Evolutionary conservation across 2,113 vertebrate species (phyloP).

Genomic region (Bettongia penicillata): DNA sequence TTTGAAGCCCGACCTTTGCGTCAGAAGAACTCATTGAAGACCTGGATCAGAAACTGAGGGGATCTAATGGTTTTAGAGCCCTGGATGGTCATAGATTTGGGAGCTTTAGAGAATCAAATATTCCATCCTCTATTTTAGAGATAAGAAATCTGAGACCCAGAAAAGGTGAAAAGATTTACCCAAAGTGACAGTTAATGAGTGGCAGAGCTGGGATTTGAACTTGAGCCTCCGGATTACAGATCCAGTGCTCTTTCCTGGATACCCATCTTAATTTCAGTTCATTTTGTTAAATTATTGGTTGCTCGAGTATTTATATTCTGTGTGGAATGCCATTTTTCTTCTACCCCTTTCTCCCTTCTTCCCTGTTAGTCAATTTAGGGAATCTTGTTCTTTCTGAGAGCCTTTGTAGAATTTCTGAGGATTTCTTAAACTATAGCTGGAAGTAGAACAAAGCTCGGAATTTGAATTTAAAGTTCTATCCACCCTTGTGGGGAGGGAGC

Average conservation of each 20-base stretch:
- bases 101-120: background rate
- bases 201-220: background rate
- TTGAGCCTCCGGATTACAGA: background rate
- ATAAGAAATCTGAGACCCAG: background rate
- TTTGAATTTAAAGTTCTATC: background rate
- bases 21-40: background rate
- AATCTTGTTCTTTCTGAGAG: background rate
- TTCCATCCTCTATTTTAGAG: background rate
- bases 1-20: background rate
- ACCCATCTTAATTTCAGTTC: background rate
- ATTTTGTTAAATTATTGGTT: background rate
- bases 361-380: background rate
- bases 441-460: background rate
- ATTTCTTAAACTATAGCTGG: background rate
- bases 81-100: background rate
- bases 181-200: background rate
- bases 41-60: background rate
- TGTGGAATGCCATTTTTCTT: background rate
- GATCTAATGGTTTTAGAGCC: background rate
- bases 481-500: background rate
- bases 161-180: background rate
- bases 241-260: background rate
- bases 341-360: background rate
- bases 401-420: background rate
- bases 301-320: background rate